Conservation (phyloP, 1,140 invertebrate species). For the Parasteatoda tepidariorum region DNA sequence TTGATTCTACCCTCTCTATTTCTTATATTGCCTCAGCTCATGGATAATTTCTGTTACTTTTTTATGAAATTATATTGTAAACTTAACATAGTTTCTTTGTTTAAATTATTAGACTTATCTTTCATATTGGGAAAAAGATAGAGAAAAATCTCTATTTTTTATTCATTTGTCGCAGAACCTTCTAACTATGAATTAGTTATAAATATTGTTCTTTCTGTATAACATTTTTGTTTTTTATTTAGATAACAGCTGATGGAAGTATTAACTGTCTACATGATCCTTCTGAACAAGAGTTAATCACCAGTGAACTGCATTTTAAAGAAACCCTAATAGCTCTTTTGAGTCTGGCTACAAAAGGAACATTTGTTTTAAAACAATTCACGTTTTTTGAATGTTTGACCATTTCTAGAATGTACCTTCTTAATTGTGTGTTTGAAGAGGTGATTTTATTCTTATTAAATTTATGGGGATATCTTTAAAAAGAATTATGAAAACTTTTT, state of each 20-base stretch:
- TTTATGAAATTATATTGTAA: no score
- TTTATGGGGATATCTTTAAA: background rate
- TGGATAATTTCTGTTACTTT: no score
- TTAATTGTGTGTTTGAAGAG: constrained; percentile 79
- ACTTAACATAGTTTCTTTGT: no score
- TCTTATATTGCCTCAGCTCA: no score
- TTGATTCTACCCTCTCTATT: no score
- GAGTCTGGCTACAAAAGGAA: constrained; percentile 79
- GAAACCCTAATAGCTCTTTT: constrained; percentile 82
- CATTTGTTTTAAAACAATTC: constrained; percentile 91
- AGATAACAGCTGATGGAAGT: constrained; percentile 93
- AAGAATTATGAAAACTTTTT: background rate
- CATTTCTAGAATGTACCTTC: constrained; percentile 82
- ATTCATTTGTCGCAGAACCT: no score
- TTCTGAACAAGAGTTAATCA: constrained; percentile 84
- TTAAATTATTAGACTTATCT: no score
- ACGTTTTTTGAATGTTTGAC: constrained; percentile 88
- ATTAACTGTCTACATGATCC: constrained; percentile 86
- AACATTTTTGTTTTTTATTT: constrained; percentile 10
- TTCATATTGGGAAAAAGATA: no score
- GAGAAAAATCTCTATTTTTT: no score
- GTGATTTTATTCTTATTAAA: constrained; percentile 72
- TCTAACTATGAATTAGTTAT: no score
- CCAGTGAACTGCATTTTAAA: constrained; percentile 82
- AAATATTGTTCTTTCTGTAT: no score